These are phyloP conservation scores for Drosophila carrolli DNA, from an alignment of 1,140 invertebrate genomes.

Conservation along the genomic window DNA sequence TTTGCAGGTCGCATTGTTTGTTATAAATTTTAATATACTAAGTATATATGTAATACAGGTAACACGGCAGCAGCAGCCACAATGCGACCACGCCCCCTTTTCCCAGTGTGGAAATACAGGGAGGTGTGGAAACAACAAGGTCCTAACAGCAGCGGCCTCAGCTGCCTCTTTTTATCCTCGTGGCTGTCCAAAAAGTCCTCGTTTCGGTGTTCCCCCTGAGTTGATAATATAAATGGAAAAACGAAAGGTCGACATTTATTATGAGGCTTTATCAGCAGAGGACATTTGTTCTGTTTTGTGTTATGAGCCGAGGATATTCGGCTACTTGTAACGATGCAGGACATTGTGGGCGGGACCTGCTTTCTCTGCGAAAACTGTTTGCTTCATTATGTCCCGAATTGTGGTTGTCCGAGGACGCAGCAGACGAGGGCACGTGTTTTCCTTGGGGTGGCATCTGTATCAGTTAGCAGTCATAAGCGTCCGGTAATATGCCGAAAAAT, in stretches of 20 bases:
- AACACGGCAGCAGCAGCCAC: slow-evolving; percentile 32
- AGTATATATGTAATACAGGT: slow-evolving; percentile 54
- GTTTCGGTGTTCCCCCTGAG: slow-evolving; percentile 32
- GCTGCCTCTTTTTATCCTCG: slow-evolving; percentile 33
- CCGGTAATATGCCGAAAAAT: slow-evolving; percentile 73
- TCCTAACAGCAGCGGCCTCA: slow-evolving; percentile 11
- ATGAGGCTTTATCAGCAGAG: slow-evolving; percentile 83
- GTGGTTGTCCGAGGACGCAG: slow-evolving; percentile 25
- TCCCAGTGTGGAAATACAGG: neutral
- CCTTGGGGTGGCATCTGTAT: slow-evolving; percentile 80
- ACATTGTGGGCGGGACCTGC: slow-evolving; percentile 13
- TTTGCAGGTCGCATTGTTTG: slow-evolving; percentile 61
- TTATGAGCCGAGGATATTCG: slow-evolving; percentile 77
- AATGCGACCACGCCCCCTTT: slow-evolving; percentile 32
- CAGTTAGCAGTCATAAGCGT: slow-evolving; percentile 70
- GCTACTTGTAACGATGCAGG: slow-evolving; percentile 61
- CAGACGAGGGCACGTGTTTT: slow-evolving; percentile 46
- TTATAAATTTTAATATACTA: slow-evolving; percentile 81
- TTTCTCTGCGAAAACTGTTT: slow-evolving; percentile 43
- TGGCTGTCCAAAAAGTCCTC: slow-evolving; percentile 27
- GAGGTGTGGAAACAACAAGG: neutral
- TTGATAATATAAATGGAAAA: slow-evolving; percentile 84
- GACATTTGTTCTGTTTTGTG: slow-evolving; percentile 82
- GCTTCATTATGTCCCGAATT: slow-evolving; percentile 59
- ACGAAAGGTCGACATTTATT: slow-evolving; percentile 84